A percentile compares a stretch with the other conserved stretches of the same genome.
phyloP scores from a whole-genome alignment of 2,797 vertebrate species.

The Chaenodraco wilsoni region DNA sequence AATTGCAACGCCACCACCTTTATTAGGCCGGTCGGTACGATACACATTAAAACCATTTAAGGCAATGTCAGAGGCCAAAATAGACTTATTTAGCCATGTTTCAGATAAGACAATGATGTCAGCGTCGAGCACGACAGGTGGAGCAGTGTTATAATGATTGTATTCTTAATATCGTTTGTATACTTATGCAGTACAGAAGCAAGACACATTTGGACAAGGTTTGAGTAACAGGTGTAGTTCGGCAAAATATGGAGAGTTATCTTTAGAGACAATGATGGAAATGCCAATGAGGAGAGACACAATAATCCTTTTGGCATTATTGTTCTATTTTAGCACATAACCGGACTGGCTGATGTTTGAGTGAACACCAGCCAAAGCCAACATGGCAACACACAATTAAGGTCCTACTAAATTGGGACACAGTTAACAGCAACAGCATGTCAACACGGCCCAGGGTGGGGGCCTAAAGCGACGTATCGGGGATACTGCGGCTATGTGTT shows the following conservation, averaged over 20 bases:
- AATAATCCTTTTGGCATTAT: conserved; percentile 47
- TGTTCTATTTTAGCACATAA: conserved; percentile 54
- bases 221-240: conserved; percentile 14
- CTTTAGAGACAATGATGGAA: conserved; percentile 22
- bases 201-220: not conserved
- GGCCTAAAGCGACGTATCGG: conserved; percentile 68
- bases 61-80: too few species aligned
- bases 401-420: conserved; percentile 71
- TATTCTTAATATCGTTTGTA: not conserved
- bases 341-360: conserved; percentile 63
- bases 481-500: conserved; percentile 63
- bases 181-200: not conserved
- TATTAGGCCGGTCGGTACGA: too few species aligned
- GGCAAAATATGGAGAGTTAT: conserved; percentile 24
- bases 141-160: not conserved
- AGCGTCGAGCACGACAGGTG: too few species aligned
- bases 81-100: too few species aligned
- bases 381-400: conserved; percentile 75
- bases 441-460: conserved; percentile 53
- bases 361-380: conserved; percentile 68
- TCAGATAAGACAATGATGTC: too few species aligned
- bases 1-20: too few species aligned
- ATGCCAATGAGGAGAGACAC: conserved; percentile 4
- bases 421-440: conserved; percentile 60
- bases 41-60: too few species aligned